phyloP scores from a whole-genome alignment of 1,140 invertebrate species.

The Solen grandis region DNA sequence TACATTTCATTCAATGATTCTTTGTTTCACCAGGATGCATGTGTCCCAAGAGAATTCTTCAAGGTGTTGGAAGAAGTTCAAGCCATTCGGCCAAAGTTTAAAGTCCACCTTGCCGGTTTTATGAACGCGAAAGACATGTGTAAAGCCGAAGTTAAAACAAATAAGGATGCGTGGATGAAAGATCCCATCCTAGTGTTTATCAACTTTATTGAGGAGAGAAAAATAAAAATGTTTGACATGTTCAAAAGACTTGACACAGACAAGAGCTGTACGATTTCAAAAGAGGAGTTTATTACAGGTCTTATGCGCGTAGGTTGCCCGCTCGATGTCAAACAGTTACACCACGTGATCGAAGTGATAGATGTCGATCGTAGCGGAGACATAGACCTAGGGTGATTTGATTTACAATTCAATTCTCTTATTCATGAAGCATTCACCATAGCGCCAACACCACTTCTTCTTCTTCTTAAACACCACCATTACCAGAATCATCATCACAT shows the following conservation, averaged over 20 bases:
- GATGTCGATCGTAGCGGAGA: conserved; percentile 43
- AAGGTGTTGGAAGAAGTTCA: conserved; percentile 24
- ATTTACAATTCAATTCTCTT: neutral
- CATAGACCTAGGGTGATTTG: conserved; percentile 37
- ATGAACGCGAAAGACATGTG: conserved; percentile 44
- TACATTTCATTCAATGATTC: neutral
- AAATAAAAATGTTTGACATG: conserved; percentile 49
- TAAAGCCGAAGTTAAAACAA: conserved; percentile 29
- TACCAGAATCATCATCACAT: neutral
- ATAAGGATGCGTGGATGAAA: conserved; percentile 32
- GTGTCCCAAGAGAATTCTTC: conserved; percentile 44
- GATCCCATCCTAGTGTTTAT: conserved; percentile 48
- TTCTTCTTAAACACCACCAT: neutral
- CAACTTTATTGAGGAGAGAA: conserved; percentile 33
- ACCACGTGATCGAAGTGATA: conserved; percentile 15
- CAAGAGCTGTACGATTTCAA: conserved; percentile 34
- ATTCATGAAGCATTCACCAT: neutral
- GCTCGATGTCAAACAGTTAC: conserved; percentile 3
- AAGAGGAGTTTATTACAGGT: conserved; percentile 21
- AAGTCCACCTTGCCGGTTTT: conserved; percentile 40
- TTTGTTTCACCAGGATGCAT: conserved; percentile 34
- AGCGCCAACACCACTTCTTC: neutral
- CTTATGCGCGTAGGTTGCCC: conserved; percentile 23
- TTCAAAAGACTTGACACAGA: conserved; percentile 48
- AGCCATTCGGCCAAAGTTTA: conserved; percentile 14